phyloP scores from a whole-genome alignment of 2,113 vertebrate species.

The Chelonoidis abingdonii region DNA sequence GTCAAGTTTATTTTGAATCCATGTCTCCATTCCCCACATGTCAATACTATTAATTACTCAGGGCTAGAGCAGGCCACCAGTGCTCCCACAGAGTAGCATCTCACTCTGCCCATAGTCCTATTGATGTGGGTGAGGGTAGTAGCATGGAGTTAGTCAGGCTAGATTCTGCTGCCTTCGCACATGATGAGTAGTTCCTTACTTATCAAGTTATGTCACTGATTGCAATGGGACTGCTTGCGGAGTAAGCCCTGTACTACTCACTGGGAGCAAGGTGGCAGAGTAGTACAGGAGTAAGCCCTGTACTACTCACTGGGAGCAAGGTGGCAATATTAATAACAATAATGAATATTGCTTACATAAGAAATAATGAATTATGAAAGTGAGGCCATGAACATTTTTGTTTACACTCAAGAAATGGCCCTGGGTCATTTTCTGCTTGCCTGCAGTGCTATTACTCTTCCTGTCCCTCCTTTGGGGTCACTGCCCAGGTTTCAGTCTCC shows the following conservation, averaged over 20 bases:
- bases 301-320: background rate
- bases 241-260: background rate
- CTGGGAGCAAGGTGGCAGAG: background rate
- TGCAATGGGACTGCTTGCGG: accelerated
- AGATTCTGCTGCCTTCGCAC: background rate
- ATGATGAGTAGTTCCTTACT: background rate
- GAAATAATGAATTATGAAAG: background rate
- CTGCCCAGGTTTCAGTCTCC: background rate
- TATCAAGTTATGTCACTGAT: accelerated
- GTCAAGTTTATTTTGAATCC: background rate
- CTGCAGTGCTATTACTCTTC: background rate
- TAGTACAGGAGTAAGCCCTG: background rate
- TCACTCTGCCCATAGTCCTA: background rate
- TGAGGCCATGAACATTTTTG: background rate
- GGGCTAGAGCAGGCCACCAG: background rate
- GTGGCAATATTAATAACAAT: background rate
- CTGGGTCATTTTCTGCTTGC: background rate
- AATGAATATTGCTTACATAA: background rate
- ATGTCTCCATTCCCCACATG: background rate
- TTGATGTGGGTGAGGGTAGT: background rate
- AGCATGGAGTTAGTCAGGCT: background rate
- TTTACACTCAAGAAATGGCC: background rate
- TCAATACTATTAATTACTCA: background rate
- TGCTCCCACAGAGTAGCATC: background rate
- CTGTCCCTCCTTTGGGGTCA: background rate